Evolutionary conservation across 2,888 invertebrate species (phyloP).

Genomic region (Cerceris ruficornis): DNA sequence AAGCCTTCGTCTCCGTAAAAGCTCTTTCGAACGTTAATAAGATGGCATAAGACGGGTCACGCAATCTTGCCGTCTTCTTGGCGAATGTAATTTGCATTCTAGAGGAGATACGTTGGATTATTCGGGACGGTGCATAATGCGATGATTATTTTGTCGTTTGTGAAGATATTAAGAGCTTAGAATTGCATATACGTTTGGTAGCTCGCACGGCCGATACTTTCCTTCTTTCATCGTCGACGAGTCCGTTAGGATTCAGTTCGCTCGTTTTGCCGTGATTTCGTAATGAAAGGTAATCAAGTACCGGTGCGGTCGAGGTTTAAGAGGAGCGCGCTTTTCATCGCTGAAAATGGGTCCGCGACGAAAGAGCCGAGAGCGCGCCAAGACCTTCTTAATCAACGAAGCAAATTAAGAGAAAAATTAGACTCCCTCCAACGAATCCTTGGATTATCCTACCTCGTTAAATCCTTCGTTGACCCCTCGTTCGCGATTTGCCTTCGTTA

Average conservation of each 20-base stretch:
- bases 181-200: too few relatives aligned
- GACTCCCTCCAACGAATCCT: constrained; percentile 27
- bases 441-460: constrained; percentile 3
- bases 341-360: constrained; percentile 45
- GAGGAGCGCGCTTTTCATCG: constrained; percentile 52
- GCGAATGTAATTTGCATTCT: constrained; percentile 25
- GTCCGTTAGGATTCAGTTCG: constrained; percentile 40
- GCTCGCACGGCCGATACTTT: too few relatives aligned
- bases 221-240: not conserved
- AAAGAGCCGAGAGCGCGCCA: constrained; percentile 22
- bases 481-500: not conserved
- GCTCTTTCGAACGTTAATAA: constrained; percentile 39
- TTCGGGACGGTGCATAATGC: too few relatives aligned
- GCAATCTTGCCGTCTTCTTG: not conserved
- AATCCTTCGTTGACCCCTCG: not conserved
- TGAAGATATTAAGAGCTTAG: too few relatives aligned
- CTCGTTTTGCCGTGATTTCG: constrained; percentile 36
- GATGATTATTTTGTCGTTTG: too few relatives aligned
- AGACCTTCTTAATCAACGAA: constrained; percentile 52
- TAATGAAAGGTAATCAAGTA: constrained; percentile 65
- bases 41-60: constrained; percentile 6
- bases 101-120: not conserved
- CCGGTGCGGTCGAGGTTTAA: constrained; percentile 46
- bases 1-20: constrained; percentile 35
- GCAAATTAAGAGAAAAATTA: constrained; percentile 38